These are phyloP conservation scores for Lagopus leucura DNA, from an alignment of 2,113 vertebrate species.

Conservation along the genomic window DNA sequence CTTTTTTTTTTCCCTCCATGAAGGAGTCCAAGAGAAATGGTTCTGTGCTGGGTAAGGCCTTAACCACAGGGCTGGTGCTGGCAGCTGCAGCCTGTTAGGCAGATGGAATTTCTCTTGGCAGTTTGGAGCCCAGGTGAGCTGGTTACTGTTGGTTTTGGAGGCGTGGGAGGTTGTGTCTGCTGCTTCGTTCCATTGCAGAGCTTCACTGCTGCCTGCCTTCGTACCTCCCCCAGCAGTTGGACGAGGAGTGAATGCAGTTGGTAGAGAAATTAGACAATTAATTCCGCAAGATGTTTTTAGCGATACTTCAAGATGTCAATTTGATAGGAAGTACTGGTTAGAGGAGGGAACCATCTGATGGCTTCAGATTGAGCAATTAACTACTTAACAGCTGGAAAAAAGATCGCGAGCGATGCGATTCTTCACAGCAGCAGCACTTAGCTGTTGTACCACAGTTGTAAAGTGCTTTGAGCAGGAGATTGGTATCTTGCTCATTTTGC, in stretches of 20 bases:
- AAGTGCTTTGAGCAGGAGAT: slow-evolving; percentile 65
- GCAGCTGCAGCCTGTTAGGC: neutral
- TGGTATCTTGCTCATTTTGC: slow-evolving; percentile 68
- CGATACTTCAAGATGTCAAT: slow-evolving; percentile 11
- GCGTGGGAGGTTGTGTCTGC: neutral
- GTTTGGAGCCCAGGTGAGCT: neutral
- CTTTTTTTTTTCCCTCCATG: neutral
- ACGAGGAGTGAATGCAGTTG: slow-evolving; percentile 21
- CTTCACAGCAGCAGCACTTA: slow-evolving; percentile 22
- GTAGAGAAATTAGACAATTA: slow-evolving; percentile 41
- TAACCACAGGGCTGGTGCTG: neutral
- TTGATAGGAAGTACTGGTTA: slow-evolving; percentile 46
- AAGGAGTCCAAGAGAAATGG: slow-evolving; percentile 18
- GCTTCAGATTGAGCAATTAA: slow-evolving; percentile 58
- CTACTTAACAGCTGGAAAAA: slow-evolving; percentile 68
- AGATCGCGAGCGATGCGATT: slow-evolving; percentile 16
- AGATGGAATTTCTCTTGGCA: neutral
- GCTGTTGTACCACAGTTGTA: slow-evolving; percentile 42
- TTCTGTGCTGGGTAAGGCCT: neutral
- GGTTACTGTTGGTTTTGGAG: neutral
- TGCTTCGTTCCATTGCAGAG: neutral
- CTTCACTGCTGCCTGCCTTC: neutral
- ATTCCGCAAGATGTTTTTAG: slow-evolving; percentile 27
- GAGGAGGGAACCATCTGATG: slow-evolving; percentile 58
- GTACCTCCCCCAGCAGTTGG: neutral